Conservation (phyloP, 2,888 invertebrate species). For the Neoaliturus tenellus region DNA sequence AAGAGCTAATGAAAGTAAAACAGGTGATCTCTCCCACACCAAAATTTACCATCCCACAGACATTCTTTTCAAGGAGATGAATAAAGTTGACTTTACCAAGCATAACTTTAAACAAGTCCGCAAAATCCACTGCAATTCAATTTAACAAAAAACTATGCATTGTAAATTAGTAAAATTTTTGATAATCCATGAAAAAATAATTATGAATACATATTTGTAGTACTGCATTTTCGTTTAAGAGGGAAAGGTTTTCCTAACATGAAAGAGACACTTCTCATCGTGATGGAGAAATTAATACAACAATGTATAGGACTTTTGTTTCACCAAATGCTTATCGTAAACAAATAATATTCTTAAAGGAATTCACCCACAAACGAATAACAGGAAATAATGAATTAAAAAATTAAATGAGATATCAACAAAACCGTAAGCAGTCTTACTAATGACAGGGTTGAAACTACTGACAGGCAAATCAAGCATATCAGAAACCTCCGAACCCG, state of each 20-base stretch:
- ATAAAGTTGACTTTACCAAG: too few species aligned
- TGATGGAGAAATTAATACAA: constrained; percentile 16
- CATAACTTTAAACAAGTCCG: too few species aligned
- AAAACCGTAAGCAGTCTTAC: constrained; percentile 57
- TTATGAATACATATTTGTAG: too few species aligned
- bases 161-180: too few species aligned
- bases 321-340: constrained; percentile 14
- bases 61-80: too few species aligned
- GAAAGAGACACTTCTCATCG: not conserved
- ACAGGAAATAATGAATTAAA: not conserved
- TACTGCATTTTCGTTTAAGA: not conserved
- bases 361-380: constrained; percentile 10
- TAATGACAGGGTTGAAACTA: constrained; percentile 58
- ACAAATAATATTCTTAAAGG: not conserved
- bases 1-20: too few species aligned
- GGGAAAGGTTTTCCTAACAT: not conserved
- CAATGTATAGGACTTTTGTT: constrained; percentile 17
- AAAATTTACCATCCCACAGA: too few species aligned
- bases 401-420: constrained; percentile 4
- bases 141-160: too few species aligned
- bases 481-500: constrained; percentile 75
- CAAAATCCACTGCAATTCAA: too few species aligned
- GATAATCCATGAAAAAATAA: too few species aligned
- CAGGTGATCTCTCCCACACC: too few species aligned
- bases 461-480: constrained; percentile 54